A percentile compares a stretch with the other conserved stretches of the same genome.
Evolutionary conservation across 1,140 invertebrate species (phyloP).

Genomic region (Euura saliciscinereae): DNA sequence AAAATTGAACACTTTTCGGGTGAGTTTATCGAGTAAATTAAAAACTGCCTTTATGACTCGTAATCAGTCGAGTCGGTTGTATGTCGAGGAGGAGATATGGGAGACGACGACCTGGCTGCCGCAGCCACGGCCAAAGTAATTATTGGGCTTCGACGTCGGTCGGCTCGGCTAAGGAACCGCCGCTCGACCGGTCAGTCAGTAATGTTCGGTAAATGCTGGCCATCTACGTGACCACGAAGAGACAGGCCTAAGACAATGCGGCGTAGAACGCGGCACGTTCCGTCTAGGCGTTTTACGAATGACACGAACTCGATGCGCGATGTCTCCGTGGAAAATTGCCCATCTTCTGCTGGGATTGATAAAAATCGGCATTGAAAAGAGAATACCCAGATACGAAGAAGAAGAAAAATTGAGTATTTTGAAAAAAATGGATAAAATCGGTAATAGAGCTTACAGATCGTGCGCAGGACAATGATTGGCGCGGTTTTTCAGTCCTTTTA

Average conservation of each 20-base stretch:
- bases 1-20: not conserved
- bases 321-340: not conserved
- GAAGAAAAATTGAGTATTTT: not conserved
- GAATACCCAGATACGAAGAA: not conserved
- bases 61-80: not conserved
- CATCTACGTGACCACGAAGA: constrained; percentile 41
- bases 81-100: not conserved
- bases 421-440: constrained; percentile 35
- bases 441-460: constrained; percentile 41
- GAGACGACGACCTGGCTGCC: constrained; percentile 12
- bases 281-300: not conserved
- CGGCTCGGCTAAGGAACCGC: constrained; percentile 17
- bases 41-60: constrained; percentile 34
- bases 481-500: not conserved
- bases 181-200: constrained; percentile 18
- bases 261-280: not conserved
- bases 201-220: constrained; percentile 45
- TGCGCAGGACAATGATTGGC: constrained; percentile 31
- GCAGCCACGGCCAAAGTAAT: constrained; percentile 30
- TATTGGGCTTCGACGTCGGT: constrained; percentile 27
- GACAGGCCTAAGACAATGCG: constrained; percentile 1
- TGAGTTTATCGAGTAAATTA: constrained; percentile 49
- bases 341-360: not conserved
- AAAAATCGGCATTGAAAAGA: constrained; percentile 17
- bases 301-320: not conserved